phyloP scores from a whole-genome alignment of 2,888 invertebrate genomes.

The Torymus tubicola region DNA sequence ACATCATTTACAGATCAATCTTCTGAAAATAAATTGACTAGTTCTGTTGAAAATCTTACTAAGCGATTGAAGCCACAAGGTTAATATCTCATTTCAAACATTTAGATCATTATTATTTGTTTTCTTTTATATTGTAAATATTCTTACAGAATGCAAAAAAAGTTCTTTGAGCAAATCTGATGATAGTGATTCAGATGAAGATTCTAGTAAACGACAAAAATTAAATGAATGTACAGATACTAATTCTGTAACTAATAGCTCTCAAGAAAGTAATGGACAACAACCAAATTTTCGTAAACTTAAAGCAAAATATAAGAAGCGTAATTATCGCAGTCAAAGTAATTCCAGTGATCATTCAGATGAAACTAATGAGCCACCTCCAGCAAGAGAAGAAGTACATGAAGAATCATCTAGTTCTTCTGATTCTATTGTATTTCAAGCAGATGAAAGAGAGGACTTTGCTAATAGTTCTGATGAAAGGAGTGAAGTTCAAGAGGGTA shows the following conservation, averaged over 20 bases:
- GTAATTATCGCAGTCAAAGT: constrained; percentile 67
- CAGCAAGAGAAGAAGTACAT: constrained; percentile 19
- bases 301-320: constrained; percentile 65
- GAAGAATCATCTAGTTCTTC: constrained; percentile 41
- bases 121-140: too few relatives aligned
- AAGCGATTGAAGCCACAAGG: constrained; percentile 39
- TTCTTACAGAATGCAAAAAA: background rate
- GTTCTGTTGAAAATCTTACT: constrained; percentile 6
- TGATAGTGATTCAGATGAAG: constrained; percentile 60
- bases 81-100: background rate
- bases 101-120: too few relatives aligned
- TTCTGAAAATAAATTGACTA: background rate
- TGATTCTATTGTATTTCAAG: constrained; percentile 20
- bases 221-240: constrained; percentile 59
- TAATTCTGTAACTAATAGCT: constrained; percentile 11
- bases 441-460: constrained; percentile 11
- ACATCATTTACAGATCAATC: background rate
- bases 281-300: constrained; percentile 63
- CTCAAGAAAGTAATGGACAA: constrained; percentile 18
- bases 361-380: constrained; percentile 55
- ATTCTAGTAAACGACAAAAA: constrained; percentile 65
- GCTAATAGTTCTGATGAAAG: constrained; percentile 53
- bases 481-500: constrained; percentile 51
- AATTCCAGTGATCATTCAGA: constrained; percentile 58
- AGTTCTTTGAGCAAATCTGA: constrained; percentile 1